Conservation (phyloP, 2,797 vertebrate genomes). For the Uromys caudimaculatus region DNA sequence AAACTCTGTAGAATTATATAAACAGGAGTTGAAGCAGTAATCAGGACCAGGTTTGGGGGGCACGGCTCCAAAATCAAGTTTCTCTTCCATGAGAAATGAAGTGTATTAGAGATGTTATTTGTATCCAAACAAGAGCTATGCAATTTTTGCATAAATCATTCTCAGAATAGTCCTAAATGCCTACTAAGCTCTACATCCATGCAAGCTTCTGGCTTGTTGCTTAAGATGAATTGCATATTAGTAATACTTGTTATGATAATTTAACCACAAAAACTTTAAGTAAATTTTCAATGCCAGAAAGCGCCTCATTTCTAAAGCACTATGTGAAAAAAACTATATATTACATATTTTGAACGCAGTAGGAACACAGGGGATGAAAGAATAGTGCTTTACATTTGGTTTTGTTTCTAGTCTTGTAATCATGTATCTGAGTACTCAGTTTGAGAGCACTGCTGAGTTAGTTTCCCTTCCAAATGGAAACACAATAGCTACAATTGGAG, state of each 20-base stretch:
- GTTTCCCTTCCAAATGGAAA: constrained; percentile 50
- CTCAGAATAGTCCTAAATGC: constrained; percentile 25
- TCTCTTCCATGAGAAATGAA: constrained; percentile 71
- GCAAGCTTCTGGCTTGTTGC: not conserved
- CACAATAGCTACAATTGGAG: not conserved
- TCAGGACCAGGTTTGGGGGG: constrained; percentile 84
- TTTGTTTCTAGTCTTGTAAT: constrained; percentile 49
- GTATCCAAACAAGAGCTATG: constrained; percentile 30
- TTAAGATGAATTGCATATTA: constrained; percentile 24
- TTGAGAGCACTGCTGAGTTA: constrained; percentile 54
- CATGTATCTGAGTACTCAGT: not conserved
- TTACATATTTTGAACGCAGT: not conserved
- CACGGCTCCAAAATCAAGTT: constrained; percentile 77
- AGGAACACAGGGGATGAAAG: not conserved
- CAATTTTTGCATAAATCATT: constrained; percentile 67
- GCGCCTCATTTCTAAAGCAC: constrained; percentile 49
- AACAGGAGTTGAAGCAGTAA: constrained; percentile 89
- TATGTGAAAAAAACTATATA: not conserved
- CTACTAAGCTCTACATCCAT: constrained; percentile 33
- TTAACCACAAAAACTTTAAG: constrained; percentile 65
- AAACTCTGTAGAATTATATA: constrained; percentile 89
- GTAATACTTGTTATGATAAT: constrained; percentile 41
- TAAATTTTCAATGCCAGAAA: constrained; percentile 58
- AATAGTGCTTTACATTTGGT: not conserved
- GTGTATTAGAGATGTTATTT: constrained; percentile 59